Percentiles rank a stretch among this genome's conserved stretches.
Conservation (phyloP, 2,888 invertebrate species). For the Notodonta dromedarius region DNA sequence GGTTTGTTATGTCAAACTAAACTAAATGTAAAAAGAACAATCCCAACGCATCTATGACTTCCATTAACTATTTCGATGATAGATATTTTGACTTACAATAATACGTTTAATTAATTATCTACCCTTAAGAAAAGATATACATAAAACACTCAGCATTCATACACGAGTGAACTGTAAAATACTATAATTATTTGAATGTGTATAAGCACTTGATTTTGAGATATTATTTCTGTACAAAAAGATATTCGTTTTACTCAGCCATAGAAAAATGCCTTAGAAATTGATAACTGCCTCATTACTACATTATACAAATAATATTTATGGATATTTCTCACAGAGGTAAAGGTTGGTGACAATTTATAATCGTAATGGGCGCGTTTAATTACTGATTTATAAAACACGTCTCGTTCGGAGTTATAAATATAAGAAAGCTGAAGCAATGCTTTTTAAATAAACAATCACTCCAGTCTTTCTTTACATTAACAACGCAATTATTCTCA, state of each 20-base stretch:
- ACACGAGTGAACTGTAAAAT: too few species aligned
- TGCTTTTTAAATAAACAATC: neutral
- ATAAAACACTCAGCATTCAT: constrained; percentile 8
- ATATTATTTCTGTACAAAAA: constrained; percentile 33
- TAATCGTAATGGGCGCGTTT: neutral
- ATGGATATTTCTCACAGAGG: constrained; percentile 41
- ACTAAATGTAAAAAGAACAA: neutral
- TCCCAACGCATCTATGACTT: neutral
- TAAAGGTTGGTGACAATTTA: constrained; percentile 25
- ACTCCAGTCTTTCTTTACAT: neutral
- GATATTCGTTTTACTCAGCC: constrained; percentile 26
- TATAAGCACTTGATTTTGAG: constrained; percentile 28
- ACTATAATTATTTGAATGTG: neutral
- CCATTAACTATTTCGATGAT: constrained; percentile 12
- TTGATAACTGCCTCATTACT: constrained; percentile 32
- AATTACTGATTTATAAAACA: neutral
- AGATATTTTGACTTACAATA: constrained; percentile 13
- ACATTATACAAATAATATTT: constrained; percentile 35
- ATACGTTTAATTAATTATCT: neutral
- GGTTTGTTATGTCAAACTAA: neutral
- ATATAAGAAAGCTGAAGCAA: neutral
- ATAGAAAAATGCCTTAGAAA: constrained; percentile 25
- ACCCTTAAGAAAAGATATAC: constrained; percentile 3
- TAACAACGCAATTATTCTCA: neutral
- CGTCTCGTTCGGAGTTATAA: neutral